Conservation (phyloP, 1,140 invertebrate genomes). For the Drosophila lacteicornis region DNA sequence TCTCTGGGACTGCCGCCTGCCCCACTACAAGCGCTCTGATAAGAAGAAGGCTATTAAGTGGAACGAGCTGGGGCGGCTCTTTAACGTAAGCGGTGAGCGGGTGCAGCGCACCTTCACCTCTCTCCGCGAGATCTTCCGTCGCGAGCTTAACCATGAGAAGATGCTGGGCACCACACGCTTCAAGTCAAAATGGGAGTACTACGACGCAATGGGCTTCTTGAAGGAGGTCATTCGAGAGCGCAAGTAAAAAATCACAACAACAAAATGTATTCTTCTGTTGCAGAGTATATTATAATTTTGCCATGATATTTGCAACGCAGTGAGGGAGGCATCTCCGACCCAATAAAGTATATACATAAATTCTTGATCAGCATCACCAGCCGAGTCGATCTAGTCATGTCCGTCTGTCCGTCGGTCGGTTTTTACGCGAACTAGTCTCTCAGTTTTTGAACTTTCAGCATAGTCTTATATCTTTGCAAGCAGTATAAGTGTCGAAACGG, state of each 20-base stretch:
- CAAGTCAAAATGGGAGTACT: constrained; percentile 84
- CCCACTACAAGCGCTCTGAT: constrained; percentile 81
- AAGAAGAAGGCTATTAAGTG: constrained; percentile 82
- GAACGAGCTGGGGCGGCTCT: constrained; percentile 79
- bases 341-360: no score
- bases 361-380: no score
- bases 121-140: constrained; percentile 76
- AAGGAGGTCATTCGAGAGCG: constrained; percentile 81
- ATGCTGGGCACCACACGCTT: constrained; percentile 72
- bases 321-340: no score
- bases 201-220: constrained; percentile 79
- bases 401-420: no score
- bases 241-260: constrained; percentile 53
- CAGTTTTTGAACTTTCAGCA: no score
- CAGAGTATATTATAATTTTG: no score
- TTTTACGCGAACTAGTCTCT: no score
- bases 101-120: constrained; percentile 83
- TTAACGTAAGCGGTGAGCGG: constrained; percentile 78
- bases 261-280: not conserved
- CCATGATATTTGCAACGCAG: no score
- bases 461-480: no score
- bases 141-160: constrained; percentile 82
- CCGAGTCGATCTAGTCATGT: no score
- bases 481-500: no score
- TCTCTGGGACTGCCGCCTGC: constrained; percentile 80